phyloP scores from a whole-genome alignment of 2,797 vertebrate species.

The Podargus strigoides region DNA sequence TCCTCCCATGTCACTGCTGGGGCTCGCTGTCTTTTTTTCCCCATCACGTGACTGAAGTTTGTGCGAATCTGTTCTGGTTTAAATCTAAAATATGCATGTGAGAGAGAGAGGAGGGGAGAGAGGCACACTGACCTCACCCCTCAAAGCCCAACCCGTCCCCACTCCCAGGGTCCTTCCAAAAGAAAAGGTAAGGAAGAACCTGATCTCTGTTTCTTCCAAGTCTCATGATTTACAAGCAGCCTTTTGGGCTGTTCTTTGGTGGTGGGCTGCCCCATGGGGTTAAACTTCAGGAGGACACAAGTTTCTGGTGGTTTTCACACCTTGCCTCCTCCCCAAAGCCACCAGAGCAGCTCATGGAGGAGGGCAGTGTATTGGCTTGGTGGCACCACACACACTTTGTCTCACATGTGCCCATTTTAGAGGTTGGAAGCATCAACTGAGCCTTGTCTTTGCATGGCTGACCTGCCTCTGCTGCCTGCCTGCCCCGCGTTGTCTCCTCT shows the following conservation, averaged over 20 bases:
- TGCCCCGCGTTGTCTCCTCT: neutral
- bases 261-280: neutral
- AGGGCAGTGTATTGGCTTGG: neutral
- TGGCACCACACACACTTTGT: neutral
- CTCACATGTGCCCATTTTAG: accelerated
- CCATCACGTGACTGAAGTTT: neutral
- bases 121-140: neutral
- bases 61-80: neutral
- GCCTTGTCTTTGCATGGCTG: neutral
- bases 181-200: neutral
- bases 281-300: neutral
- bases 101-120: neutral
- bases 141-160: neutral
- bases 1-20: neutral
- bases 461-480: neutral
- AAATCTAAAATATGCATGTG: neutral
- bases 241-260: neutral
- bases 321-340: neutral
- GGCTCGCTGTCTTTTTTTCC: neutral
- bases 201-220: neutral
- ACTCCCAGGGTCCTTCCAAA: neutral
- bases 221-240: neutral
- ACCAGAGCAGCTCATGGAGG: neutral
- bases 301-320: neutral
- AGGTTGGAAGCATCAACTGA: accelerated